Percentiles rank a stretch among this genome's conserved stretches.
Conservation (phyloP, 2,113 vertebrate genomes). For the Meriones unguiculatus region DNA sequence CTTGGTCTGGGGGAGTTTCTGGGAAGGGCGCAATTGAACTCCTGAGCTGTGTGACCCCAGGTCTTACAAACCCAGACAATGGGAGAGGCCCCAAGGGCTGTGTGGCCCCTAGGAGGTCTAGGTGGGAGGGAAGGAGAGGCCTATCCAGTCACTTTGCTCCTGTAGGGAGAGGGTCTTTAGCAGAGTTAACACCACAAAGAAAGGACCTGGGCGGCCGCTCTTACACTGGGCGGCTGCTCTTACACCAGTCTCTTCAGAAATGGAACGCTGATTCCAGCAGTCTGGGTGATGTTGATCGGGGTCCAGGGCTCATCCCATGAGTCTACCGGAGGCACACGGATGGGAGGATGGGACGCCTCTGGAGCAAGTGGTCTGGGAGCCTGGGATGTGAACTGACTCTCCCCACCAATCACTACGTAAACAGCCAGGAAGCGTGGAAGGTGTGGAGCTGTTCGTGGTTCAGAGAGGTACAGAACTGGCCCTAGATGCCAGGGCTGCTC, state of each 20-base stretch:
- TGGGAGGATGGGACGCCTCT: background rate
- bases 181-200: background rate
- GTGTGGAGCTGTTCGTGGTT: background rate
- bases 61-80: background rate
- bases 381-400: background rate
- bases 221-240: background rate
- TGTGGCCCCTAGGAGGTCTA: rapidly evolving
- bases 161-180: background rate
- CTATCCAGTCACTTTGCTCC: rapidly evolving
- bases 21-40: too few species aligned
- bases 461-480: background rate
- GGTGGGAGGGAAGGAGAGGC: background rate
- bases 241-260: background rate
- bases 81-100: rapidly evolving
- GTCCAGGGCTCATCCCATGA: rapidly evolving
- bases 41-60: too few species aligned
- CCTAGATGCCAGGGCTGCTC: background rate
- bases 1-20: too few species aligned
- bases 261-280: background rate
- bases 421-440: background rate
- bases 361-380: background rate
- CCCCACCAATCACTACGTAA: background rate
- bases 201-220: background rate
- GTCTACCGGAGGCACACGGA: background rate
- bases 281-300: rapidly evolving